Conservation (phyloP, 2,797 vertebrate species). For the Epinephelus awoara region DNA sequence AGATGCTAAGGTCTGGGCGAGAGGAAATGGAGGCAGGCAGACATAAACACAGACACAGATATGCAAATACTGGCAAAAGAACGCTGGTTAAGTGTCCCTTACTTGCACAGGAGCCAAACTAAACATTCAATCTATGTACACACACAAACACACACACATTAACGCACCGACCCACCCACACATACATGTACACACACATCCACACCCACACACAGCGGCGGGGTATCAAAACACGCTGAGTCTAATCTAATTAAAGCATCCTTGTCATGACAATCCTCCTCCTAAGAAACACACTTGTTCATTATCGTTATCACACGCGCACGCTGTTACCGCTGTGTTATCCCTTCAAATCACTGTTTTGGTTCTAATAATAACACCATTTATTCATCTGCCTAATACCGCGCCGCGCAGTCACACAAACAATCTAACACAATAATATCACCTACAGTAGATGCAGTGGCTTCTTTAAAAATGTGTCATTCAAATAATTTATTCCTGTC, state of each 20-base stretch:
- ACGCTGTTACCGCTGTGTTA: conserved; percentile 73
- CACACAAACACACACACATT: conserved; percentile 13
- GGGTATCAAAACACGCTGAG: conserved; percentile 79
- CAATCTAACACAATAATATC: conserved; percentile 62
- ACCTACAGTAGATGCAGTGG: conserved; percentile 48
- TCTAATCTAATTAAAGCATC: conserved; percentile 86
- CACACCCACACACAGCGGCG: conserved; percentile 51
- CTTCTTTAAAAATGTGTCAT: conserved; percentile 55
- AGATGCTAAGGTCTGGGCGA: conserved; percentile 31
- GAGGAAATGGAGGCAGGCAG: conserved; percentile 53
- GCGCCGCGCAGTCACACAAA: conserved; percentile 43
- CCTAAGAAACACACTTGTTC: conserved; percentile 77
- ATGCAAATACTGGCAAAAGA: conserved; percentile 56
- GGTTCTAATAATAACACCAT: conserved; percentile 75
- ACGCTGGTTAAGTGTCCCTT: conserved; percentile 44
- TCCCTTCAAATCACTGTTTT: conserved; percentile 78
- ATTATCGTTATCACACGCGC: conserved; percentile 79
- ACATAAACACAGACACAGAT: conserved; percentile 62
- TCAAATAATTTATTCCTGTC: conserved; percentile 65
- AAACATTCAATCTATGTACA: conserved; percentile 41
- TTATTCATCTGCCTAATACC: conserved; percentile 70
- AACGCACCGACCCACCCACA: conserved; percentile 17
- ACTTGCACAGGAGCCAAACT: conserved; percentile 50
- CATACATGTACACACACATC: conserved; percentile 40
- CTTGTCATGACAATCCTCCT: conserved; percentile 82